These are phyloP conservation scores for Cyaniris semiargus DNA, from an alignment of 2,888 invertebrate species.

Conservation along the genomic window DNA sequence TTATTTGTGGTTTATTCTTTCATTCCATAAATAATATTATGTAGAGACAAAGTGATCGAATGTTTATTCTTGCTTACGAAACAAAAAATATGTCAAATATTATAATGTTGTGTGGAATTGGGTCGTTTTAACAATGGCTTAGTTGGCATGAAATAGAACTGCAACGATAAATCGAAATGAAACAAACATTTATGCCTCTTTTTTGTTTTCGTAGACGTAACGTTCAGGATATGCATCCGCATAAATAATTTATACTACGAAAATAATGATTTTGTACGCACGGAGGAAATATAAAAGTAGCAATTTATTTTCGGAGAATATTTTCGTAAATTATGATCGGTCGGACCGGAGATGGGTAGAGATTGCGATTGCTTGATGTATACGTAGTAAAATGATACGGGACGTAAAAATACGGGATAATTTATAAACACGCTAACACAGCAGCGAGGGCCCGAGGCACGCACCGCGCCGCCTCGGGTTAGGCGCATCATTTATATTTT, in stretches of 20 bases:
- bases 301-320: conserved; percentile 26
- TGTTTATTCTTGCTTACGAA: neutral
- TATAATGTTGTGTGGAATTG: neutral
- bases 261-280: conserved; percentile 13
- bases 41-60: neutral
- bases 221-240: conserved; percentile 19
- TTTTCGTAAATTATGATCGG: conserved; percentile 65
- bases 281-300: conserved; percentile 22
- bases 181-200: conserved; percentile 1
- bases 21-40: neutral
- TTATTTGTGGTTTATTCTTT: neutral
- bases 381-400: conserved; percentile 70
- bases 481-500: conserved; percentile 78
- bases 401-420: conserved; percentile 72
- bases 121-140: neutral
- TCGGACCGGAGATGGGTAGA: conserved; percentile 61
- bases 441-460: conserved; percentile 54
- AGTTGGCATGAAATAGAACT: neutral
- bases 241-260: conserved; percentile 7
- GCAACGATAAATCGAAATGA: neutral
- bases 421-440: conserved; percentile 70
- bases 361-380: conserved; percentile 69
- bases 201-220: conserved; percentile 2
- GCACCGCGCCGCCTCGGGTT: conserved; percentile 70
- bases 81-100: neutral